These are phyloP conservation scores for Iselma pallidipennis DNA, from an alignment of 2,888 invertebrate species.

Conservation along the genomic window DNA sequence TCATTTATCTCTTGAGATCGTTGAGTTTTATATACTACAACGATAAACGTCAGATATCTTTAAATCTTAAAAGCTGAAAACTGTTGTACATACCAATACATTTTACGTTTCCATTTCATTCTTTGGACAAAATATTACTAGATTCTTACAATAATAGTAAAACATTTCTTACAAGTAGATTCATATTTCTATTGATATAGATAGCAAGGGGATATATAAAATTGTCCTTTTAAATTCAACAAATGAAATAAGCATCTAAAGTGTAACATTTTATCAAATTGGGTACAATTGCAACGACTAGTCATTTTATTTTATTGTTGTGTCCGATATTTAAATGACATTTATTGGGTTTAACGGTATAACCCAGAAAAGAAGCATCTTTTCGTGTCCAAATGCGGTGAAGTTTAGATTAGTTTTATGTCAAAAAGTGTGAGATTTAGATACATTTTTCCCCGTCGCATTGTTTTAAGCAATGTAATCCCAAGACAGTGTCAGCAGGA, in stretches of 20 bases:
- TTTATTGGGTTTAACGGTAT: slow-evolving; percentile 28
- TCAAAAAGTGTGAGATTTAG: slow-evolving; percentile 5
- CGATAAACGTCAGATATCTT: slow-evolving; percentile 24
- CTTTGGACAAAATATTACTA: slow-evolving; percentile 10
- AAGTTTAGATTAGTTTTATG: slow-evolving; percentile 28
- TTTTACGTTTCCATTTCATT: neutral
- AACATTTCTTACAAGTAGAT: too few species aligned
- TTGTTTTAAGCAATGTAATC: neutral
- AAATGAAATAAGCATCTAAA: slow-evolving; percentile 15
- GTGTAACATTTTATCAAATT: slow-evolving; percentile 22
- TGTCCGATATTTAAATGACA: slow-evolving; percentile 27
- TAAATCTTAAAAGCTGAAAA: slow-evolving; percentile 21
- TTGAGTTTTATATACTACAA: slow-evolving; percentile 28
- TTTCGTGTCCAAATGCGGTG: slow-evolving; percentile 14
- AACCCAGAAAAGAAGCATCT: slow-evolving; percentile 20
- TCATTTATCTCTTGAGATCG: slow-evolving; percentile 30
- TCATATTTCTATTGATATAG: too few species aligned
- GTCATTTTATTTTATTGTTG: slow-evolving; percentile 25
- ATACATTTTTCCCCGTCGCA: neutral
- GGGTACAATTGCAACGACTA: slow-evolving; percentile 11
- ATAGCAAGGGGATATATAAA: too few species aligned
- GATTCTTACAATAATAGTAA: too few species aligned
- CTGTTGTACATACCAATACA: neutral
- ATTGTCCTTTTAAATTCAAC: slow-evolving; percentile 12
- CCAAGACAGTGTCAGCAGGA: too few species aligned